Percentiles rank a stretch among this genome's conserved stretches.
These are phyloP conservation scores for Prunella fulvescens DNA, from an alignment of 2,113 vertebrate genomes.

Conservation along the genomic window DNA sequence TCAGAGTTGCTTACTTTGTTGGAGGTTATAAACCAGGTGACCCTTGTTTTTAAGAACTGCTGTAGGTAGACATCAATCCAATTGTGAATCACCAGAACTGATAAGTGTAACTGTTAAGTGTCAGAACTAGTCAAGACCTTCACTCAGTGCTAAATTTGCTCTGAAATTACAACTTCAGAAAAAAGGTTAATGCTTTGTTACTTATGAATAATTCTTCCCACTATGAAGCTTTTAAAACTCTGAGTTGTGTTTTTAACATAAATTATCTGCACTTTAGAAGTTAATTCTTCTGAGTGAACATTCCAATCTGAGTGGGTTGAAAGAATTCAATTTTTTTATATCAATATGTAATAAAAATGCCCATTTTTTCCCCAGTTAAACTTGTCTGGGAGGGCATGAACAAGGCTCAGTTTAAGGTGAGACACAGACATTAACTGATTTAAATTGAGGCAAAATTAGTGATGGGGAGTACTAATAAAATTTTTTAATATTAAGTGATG, in stretches of 20 bases:
- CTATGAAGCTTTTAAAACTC: background rate
- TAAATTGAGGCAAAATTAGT: background rate
- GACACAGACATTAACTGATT: background rate
- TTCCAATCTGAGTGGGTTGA: background rate
- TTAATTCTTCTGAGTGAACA: background rate
- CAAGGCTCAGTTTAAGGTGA: background rate
- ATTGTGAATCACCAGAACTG: background rate
- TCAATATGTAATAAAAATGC: background rate
- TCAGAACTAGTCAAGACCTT: background rate
- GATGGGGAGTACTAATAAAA: background rate
- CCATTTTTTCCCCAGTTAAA: background rate
- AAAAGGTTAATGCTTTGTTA: background rate
- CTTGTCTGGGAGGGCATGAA: no score
- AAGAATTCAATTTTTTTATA: background rate
- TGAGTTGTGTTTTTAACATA: background rate
- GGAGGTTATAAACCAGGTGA: background rate
- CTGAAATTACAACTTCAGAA: background rate
- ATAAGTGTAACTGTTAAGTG: background rate
- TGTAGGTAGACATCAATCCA: background rate
- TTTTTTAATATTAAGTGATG: background rate
- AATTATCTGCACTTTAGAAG: background rate
- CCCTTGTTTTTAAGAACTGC: background rate
- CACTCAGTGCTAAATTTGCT: background rate
- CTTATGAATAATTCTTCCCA: background rate
- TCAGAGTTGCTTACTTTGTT: background rate